Evolutionary conservation across 2,888 invertebrate species (phyloP), one percentile per base, ranked within the genome.

Genomic region (Urechis unicinctus): DNA sequence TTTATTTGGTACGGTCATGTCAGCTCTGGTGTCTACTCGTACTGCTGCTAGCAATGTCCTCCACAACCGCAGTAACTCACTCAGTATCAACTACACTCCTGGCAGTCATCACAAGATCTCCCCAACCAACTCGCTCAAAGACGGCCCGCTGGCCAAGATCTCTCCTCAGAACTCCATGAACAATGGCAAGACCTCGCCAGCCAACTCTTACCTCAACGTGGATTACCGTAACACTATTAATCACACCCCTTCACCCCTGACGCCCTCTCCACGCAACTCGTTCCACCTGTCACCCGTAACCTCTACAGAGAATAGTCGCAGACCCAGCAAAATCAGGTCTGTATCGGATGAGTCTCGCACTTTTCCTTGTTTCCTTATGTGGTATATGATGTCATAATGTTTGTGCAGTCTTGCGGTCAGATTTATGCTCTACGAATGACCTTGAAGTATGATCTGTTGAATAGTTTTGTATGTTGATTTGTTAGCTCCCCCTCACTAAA

Each of bases 1-100:
- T 49, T 81, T 96, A 51, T 96, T 96, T 74, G 96, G 96, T 54
- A 92, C 89, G 70, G 92, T 95, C 50, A 71, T 76, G 65, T 73
- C 68, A 49, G 74, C 74, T 6, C 25, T 63, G 70, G 21, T 65
- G 66, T 55, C 26, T 50, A 56, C 46, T 42, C 43, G 25, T 28
- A 46, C 28, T 56, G 50, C 9, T 50, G 56, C 36, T n/a, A 41
- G 17, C 31, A 57, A 44, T 52, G 52, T 44, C 44, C 67, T 69
- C 52, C 63, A 68, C 24, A 70, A 69, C 50, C 67, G 73, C 52
- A 73, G 72, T 29, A 73, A 72, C 61, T 74, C 73, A 3, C 61
- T 74, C 48, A 66, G 68, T 45, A 66, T 72, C 45, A 70, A 68
- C 62, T 65, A 63, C 50, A 65, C 68, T 31, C 66, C 68, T 53